A percentile compares a stretch with the other conserved stretches of the same genome.
phyloP scores from a whole-genome alignment of 2,797 vertebrate species.

The Peromyscus attwateri region DNA sequence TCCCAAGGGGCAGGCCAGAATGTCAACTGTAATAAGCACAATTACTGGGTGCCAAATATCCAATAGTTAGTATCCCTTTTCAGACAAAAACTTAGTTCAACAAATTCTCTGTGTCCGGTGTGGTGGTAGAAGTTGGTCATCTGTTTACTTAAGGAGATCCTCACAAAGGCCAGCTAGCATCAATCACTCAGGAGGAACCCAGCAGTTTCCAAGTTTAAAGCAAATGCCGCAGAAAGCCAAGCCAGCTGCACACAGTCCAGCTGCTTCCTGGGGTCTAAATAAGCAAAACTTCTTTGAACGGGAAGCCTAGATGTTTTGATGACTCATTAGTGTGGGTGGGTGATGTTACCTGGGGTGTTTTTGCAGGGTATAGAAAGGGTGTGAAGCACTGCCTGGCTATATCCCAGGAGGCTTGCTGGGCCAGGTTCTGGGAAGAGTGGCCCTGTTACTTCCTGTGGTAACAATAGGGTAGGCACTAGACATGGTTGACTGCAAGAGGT shows the following conservation, averaged over 20 bases:
- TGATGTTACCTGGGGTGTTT: neutral
- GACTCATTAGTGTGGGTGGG: neutral
- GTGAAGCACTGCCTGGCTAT: neutral
- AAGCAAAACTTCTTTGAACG: neutral
- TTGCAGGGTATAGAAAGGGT: too few relatives aligned
- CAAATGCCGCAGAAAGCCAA: too few relatives aligned
- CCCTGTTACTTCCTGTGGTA: neutral
- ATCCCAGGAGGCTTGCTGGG: neutral
- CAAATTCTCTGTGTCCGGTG: neutral
- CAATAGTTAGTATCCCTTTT: neutral
- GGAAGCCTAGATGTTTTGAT: neutral
- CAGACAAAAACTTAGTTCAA: constrained; percentile 24
- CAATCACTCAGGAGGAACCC: neutral
- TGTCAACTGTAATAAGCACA: neutral
- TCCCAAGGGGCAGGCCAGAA: too few relatives aligned
- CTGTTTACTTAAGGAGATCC: neutral
- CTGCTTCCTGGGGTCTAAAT: neutral
- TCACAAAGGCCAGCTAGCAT: neutral
- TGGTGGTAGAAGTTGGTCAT: neutral
- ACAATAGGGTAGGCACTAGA: neutral
- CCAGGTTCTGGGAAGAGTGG: neutral
- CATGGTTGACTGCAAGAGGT: neutral
- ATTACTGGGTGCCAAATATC: neutral
- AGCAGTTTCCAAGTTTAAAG: neutral
- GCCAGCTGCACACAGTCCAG: neutral